Evolutionary conservation across 2,113 vertebrate genomes (phyloP).

Genomic region (zebrafish (Danio rerio)): GRCz12tu NC_133177.1:23100501-23101000

Average conservation of each 20-base stretch:
- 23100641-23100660: conserved; percentile 37
- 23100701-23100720: conserved; percentile 43
- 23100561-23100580: background rate
- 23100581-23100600: background rate
- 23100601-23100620: background rate
- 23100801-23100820: background rate
- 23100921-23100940: conserved; percentile 64
- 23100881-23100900: conserved; percentile 43
- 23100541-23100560: background rate
- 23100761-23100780: conserved; percentile 44
- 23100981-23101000: conserved; percentile 42
- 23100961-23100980: conserved; percentile 52
- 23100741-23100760: conserved; percentile 35
- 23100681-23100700: conserved; percentile 49
- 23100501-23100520: no score
- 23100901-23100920: conserved; percentile 19
- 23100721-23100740: conserved; percentile 23
- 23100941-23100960: conserved; percentile 62
- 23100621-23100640: conserved; percentile 42
- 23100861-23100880: conserved; percentile 44
- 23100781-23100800: conserved; percentile 29
- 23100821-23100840: conserved; percentile 34
- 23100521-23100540: no score
- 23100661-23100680: conserved; percentile 34
- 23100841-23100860: conserved; percentile 38